Evolutionary conservation across 2,797 vertebrate species (phyloP), one percentile per base, ranked within the genome.

Genomic region (Gobionotothen gibberifrons): DNA sequence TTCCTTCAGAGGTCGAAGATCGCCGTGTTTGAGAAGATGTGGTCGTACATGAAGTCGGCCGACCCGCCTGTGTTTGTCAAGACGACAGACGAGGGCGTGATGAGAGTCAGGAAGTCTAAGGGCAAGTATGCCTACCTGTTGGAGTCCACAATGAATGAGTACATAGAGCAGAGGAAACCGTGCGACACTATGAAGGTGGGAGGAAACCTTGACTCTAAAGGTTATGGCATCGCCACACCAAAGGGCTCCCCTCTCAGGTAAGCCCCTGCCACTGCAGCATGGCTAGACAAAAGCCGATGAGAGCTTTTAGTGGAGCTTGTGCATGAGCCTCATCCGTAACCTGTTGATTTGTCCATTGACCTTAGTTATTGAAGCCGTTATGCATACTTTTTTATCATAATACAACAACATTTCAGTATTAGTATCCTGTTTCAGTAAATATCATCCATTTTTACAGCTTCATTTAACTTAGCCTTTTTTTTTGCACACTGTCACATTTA

Each of bases 1-100:
- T 3, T 3, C 52, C 15, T 1, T 0, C 95, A 99, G 98, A 95
- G 98, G 88, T 99, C 98, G 44, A 99, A 99, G 94, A 99, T 99
- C n/a, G 98, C 98, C 0, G 98, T 99, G 78, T 99, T 99, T 92
- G 98, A 99, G 94, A 99, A 99, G 94, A 99, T 99, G 98, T 99
- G 98, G 98, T 99, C 98, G 0, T 99, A 99, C 91, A 99, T 99
- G 98, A 99, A 99, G 89, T 97, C 97, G 3, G 98, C 98, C 0
- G 98, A 99, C 79, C 98, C 98, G 15, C 98, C 97, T 0, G 98
- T 99, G 93, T 99, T 99, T 81, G 98, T 99, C 85, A 97, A 97
- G 93, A 99, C 98, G 5, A 99, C 98, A 0, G 97, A 98, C 82
- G 98, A 99, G 89, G 98, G 98, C 1, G 98, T 99, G 85, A 96